Percentiles rank a stretch among this genome's conserved stretches.
phyloP scores from a whole-genome alignment of 2,888 invertebrate species.

The Alsophila aescularia region DNA sequence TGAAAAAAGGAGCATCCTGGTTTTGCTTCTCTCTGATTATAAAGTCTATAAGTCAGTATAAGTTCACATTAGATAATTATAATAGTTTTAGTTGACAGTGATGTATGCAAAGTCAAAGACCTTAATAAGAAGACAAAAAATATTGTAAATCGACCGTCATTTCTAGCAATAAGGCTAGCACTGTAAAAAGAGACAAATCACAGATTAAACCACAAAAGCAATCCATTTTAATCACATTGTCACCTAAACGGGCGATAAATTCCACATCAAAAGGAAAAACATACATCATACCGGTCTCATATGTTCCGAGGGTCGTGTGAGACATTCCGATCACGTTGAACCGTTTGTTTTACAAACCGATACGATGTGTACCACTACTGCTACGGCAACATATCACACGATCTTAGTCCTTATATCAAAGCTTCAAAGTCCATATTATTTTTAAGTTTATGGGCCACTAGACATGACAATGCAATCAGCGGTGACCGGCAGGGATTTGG shows the following conservation, averaged over 20 bases:
- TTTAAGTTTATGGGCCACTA: constrained; percentile 48
- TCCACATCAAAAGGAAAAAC: constrained; percentile 74
- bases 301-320: constrained; percentile 78
- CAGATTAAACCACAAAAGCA: constrained; percentile 27
- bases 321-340: constrained; percentile 83
- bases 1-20: no score
- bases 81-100: no score
- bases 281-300: constrained; percentile 81
- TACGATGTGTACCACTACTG: constrained; percentile 66
- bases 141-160: not conserved
- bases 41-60: no score
- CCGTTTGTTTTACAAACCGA: constrained; percentile 83
- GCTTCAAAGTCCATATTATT: constrained; percentile 43
- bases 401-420: constrained; percentile 28
- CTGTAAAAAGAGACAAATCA: constrained; percentile 11
- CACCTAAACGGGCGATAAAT: constrained; percentile 63
- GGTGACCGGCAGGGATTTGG: constrained; percentile 83
- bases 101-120: no score
- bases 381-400: constrained; percentile 29
- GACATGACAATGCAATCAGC: constrained; percentile 85
- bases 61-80: no score
- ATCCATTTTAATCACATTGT: constrained; percentile 54
- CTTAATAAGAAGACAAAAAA: no score
- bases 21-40: no score
- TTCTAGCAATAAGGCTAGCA: not conserved